Evolutionary conservation across 2,888 invertebrate species (phyloP).

Genomic region (Eilema caniola): DNA sequence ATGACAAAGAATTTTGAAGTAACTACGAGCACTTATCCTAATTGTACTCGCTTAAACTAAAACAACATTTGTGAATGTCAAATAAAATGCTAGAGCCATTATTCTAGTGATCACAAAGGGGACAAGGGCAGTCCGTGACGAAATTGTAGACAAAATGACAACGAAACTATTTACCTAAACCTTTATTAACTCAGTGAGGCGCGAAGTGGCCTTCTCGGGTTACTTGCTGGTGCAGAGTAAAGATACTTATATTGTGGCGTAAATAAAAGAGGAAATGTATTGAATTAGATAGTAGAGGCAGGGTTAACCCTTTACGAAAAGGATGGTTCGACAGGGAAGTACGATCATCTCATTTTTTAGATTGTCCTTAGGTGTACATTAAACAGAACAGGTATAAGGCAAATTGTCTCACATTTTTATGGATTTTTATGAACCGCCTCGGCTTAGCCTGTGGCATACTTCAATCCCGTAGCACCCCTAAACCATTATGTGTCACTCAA

Average conservation of each 20-base stretch:
- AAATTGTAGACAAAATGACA: background rate
- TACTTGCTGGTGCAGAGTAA: background rate
- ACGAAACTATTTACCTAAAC: background rate
- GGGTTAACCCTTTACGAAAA: background rate
- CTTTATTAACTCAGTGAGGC: constrained; percentile 22
- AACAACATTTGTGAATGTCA: constrained; percentile 4
- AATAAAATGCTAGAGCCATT: background rate
- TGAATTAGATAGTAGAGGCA: background rate
- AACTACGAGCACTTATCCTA: no score
- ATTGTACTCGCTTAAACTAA: background rate
- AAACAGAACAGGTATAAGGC: background rate
- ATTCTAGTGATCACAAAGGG: constrained; percentile 1
- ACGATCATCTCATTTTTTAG: background rate
- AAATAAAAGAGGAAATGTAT: background rate
- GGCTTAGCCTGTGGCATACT: no score
- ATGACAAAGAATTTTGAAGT: no score
- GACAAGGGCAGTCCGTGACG: background rate
- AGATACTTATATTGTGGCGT: background rate
- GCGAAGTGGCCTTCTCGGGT: constrained; percentile 24
- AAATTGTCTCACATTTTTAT: background rate
- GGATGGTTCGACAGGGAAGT: no score
- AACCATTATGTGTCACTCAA: no score
- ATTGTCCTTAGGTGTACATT: background rate
- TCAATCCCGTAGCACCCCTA: no score
- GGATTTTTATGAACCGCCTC: no score